Evolutionary conservation across 2,888 invertebrate species (phyloP).

Genomic region (Macrophya alboannulata): DNA sequence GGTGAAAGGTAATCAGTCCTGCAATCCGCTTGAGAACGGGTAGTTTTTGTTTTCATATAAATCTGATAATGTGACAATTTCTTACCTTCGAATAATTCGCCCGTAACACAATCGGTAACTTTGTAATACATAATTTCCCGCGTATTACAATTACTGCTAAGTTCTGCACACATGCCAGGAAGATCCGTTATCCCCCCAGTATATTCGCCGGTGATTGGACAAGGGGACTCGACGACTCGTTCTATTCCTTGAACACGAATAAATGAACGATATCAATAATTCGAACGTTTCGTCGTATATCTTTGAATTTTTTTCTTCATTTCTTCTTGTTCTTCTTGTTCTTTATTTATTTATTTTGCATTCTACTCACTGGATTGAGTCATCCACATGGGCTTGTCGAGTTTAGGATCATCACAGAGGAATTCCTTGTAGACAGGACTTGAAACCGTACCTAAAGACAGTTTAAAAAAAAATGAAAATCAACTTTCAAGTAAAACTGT

Average conservation of each 20-base stretch:
- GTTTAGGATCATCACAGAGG: conserved; percentile 81
- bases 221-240: conserved; percentile 81
- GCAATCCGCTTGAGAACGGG: background rate
- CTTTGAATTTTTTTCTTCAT: background rate
- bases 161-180: conserved; percentile 83
- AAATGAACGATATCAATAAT: conserved; percentile 62
- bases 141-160: conserved; percentile 85
- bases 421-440: conserved; percentile 77
- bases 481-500: conserved; percentile 2
- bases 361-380: conserved; percentile 84
- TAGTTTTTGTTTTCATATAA: too few species aligned
- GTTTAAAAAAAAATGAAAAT: background rate
- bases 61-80: background rate
- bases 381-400: conserved; percentile 82
- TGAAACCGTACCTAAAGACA: conserved; percentile 73
- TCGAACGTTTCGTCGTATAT: conserved; percentile 54
- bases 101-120: conserved; percentile 83
- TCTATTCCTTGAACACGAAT: conserved; percentile 75
- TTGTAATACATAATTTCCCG: conserved; percentile 86
- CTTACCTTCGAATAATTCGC: conserved; percentile 84
- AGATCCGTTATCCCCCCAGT: conserved; percentile 85
- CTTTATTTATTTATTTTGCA: conserved; percentile 35
- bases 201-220: conserved; percentile 86
- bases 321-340: conserved; percentile 26
- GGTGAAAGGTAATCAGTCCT: background rate